Base-by-base conservation (phyloP, 1,140 invertebrate genomes). In the Drosophila baimaii region DNA sequence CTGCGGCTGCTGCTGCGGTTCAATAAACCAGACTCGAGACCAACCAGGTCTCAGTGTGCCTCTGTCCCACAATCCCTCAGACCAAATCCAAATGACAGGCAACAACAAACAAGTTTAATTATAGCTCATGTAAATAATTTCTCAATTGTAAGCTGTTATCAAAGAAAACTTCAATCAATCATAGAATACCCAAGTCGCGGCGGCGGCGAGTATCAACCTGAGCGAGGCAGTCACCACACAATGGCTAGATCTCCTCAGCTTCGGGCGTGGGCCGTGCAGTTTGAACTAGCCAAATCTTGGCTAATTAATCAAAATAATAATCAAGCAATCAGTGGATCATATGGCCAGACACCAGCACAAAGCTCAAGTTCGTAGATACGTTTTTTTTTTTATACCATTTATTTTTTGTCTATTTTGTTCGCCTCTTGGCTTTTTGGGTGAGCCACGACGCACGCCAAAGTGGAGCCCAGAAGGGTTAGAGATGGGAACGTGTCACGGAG, bases 291-390 rank as follows among this genome's bases (percentile, higher is more conserved):
- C 84, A 89, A 89, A 89, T 89, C 84, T 89, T 81, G 79, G 84
- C 84, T 89, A 89, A 89, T 89, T 89, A 89, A 89, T 89, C 84
- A 89, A 89, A 89, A 89, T 89, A 89, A 89, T 89, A 89, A 89
- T 89, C 84, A 90, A 89, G 84, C 84, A 89, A 89, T 89, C 84
- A 89, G 85, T 89, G 84, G 80, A 89, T 89, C 80, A 89, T 81
- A 81, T 76, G 72, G 69, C 62, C 76, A 79, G 69, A 77, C 79
- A 79, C 70, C 47, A 59, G 63, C 71, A 79, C 52, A 59, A 54
- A 58, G 69, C 73, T 68, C 73, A 77, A 54, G 51, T 66, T 70
- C 54, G 44, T 58, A 61, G 58, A 52, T 61, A 57, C 23, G 13
- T 54, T 23, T 52, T 52, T 52, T 62, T 61, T 33, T 41, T 23